These are phyloP conservation scores for Cryptomyrus ogoouensis DNA, from an alignment of 2,113 vertebrate species.

Conservation along the genomic window DNA sequence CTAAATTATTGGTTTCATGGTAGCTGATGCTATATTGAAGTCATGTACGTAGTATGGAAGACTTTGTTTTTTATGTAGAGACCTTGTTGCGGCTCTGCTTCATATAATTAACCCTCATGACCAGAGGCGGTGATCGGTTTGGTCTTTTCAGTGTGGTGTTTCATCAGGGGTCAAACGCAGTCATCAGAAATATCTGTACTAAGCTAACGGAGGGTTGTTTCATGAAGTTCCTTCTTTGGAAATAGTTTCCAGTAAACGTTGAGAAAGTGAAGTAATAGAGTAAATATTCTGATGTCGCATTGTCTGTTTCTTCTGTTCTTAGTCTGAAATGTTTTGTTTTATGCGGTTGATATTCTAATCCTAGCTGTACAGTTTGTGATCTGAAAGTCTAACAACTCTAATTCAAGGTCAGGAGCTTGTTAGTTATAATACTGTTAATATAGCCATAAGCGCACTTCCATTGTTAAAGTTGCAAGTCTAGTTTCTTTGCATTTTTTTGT, in stretches of 20 bases:
- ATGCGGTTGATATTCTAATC: neutral
- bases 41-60: neutral
- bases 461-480: neutral
- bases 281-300: neutral
- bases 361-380: neutral
- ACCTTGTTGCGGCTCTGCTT: neutral
- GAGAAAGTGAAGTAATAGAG: neutral
- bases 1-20: neutral
- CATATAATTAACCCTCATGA: neutral
- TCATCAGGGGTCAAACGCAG: neutral
- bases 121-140: neutral
- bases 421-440: neutral
- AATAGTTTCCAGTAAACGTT: neutral
- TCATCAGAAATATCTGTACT: neutral
- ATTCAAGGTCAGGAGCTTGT: neutral
- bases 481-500: neutral
- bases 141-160: neutral
- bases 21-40: neutral
- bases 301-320: neutral
- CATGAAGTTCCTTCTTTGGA: neutral
- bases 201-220: neutral
- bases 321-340: neutral
- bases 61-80: neutral
- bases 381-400: neutral
- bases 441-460: neutral